Base-by-base conservation (phyloP, 2,888 invertebrate genomes). In the Mythimna impura region DNA sequence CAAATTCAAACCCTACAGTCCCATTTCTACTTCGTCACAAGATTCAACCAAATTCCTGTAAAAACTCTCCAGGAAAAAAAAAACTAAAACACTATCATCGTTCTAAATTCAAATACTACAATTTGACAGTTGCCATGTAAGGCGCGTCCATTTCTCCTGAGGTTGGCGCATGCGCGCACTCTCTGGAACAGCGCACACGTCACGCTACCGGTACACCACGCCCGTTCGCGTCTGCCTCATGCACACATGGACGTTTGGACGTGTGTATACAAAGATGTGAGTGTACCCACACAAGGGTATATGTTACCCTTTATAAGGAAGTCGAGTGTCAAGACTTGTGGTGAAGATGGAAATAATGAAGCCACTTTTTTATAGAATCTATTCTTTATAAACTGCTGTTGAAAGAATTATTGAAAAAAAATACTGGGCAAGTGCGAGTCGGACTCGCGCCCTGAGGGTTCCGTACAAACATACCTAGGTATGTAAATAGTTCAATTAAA, bases 171-270 rank as follows among this genome's bases (percentile, higher is more conserved):
- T 85, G 90, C 87, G 90, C 88, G 83, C 93, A 91, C 86, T 87
- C 91, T 93, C 89, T 87, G 95, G 94, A 94, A 95, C 94, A 90
- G 86, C 91, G 94, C 91, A 85, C 93, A 88, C 94, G 94, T 93
- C 93, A 94, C 93, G 94, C 92, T 89, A 86, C 81, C 87, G 77
- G 86, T 88, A 87, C 86, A 83, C 86, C 86, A 85, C 88, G 83
- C 85, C 84, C 83, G 87, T 82, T 62, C 89, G 87, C 89, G 89
- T 87, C 88, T 85, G 84, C 83, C 70, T 65, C 85, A 73, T 64
- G 64, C 85, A 71, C 60, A 73, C 58, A 54, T 47, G 30, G n/a
- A 54, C 60, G 20, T 10, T 22, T 3, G 10, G 9, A 36, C 34
- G 3, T 25, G 17, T 25, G 9, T 12, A 12, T 40, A 25, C 52